phyloP scores from a whole-genome alignment of 2,888 invertebrate species.

The Folsomia manolachei region DNA sequence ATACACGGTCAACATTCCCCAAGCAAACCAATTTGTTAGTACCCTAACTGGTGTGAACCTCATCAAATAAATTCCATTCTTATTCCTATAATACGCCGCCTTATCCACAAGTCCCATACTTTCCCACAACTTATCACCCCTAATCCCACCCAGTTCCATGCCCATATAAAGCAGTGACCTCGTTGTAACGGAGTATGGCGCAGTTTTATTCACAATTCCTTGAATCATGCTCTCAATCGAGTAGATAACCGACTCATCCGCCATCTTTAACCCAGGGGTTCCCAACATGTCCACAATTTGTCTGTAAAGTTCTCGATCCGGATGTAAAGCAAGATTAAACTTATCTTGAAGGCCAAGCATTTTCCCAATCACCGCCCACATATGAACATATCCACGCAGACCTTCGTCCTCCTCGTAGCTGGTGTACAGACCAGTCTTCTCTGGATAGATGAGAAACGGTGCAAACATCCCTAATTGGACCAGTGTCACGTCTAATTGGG shows the following conservation, averaged over 20 bases:
- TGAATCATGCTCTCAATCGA: neutral
- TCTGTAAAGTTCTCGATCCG: neutral
- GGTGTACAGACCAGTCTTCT: neutral
- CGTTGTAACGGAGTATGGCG: neutral
- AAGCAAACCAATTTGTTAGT: neutral
- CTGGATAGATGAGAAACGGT: neutral
- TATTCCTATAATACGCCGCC: neutral
- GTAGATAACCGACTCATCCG: neutral
- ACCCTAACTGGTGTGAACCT: neutral
- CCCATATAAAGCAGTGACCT: neutral
- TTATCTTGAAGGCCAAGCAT: neutral
- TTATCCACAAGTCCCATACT: neutral
- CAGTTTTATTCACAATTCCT: neutral
- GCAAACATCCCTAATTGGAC: neutral
- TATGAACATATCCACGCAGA: neutral
- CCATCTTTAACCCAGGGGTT: neutral
- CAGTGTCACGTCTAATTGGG: neutral
- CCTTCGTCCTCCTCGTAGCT: neutral
- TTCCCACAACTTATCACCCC: neutral
- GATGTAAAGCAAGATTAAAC: neutral
- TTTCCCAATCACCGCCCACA: neutral
- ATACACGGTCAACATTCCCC: neutral
- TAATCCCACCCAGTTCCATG: neutral
- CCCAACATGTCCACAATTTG: neutral
- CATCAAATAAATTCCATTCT: neutral